Evolutionary conservation across 2,797 vertebrate species (phyloP).

Genomic region (Coregonus ussuriensis): DNA sequence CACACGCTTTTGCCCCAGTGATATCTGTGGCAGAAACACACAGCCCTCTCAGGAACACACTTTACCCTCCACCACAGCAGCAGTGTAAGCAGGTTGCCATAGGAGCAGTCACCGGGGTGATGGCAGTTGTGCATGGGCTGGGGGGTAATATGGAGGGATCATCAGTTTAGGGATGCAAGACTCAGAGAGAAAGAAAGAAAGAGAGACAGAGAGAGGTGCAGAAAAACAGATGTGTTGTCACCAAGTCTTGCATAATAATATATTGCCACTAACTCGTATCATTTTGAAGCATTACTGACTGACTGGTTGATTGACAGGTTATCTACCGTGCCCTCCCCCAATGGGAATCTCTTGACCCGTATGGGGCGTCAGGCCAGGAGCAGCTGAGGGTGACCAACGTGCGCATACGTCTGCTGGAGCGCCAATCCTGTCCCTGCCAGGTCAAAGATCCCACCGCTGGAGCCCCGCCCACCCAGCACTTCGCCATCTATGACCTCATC

Average conservation of each 20-base stretch:
- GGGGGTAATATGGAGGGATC: slow-evolving; percentile 39
- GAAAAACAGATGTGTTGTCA: not conserved
- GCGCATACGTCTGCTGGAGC: slow-evolving; percentile 83
- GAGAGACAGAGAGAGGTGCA: not conserved
- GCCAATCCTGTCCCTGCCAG: slow-evolving; percentile 86
- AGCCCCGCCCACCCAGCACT: slow-evolving; percentile 71
- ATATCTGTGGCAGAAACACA: too few species aligned
- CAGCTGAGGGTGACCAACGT: slow-evolving; percentile 92
- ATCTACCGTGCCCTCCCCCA: slow-evolving; percentile 90
- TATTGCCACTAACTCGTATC: not conserved
- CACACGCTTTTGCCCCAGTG: slow-evolving; percentile 25
- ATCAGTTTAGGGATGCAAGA: slow-evolving; percentile 43
- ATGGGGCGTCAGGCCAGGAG: slow-evolving; percentile 81
- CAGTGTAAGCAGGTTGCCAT: slow-evolving; percentile 12
- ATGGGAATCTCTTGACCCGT: slow-evolving; percentile 84
- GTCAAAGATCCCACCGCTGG: slow-evolving; percentile 47
- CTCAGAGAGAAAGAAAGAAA: slow-evolving; percentile 4
- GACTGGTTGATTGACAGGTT: slow-evolving; percentile 74
- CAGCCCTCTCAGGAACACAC: not conserved
- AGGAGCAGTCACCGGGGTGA: slow-evolving; percentile 38
- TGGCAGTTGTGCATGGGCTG: slow-evolving; percentile 33
- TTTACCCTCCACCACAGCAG: slow-evolving; percentile 50
- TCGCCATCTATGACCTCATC: slow-evolving; percentile 93
- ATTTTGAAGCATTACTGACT: not conserved
- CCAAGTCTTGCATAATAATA: not conserved